A percentile compares a stretch with the other conserved stretches of the same genome.
These are phyloP conservation scores for Indicator indicator DNA, from an alignment of 2,113 vertebrate genomes.

Conservation along the genomic window DNA sequence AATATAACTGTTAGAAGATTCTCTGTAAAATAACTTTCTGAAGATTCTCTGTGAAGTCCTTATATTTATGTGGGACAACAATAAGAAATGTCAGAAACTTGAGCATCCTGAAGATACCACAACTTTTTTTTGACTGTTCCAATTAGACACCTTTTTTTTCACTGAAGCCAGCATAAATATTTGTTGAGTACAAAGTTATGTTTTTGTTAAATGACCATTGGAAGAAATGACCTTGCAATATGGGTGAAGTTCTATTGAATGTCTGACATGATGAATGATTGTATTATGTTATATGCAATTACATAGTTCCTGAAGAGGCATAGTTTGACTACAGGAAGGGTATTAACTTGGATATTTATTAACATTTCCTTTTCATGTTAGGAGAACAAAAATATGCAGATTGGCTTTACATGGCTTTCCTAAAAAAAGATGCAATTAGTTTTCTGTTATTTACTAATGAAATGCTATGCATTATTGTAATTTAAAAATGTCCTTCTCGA, in stretches of 20 bases:
- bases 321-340: neutral
- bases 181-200: neutral
- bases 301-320: slow-evolving; percentile 5
- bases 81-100: neutral
- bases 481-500: neutral
- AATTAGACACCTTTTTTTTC: neutral
- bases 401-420: neutral
- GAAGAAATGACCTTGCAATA: slow-evolving; percentile 24
- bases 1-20: neutral
- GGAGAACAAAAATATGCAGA: neutral
- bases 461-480: neutral
- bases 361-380: slow-evolving; percentile 13
- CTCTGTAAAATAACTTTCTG: neutral
- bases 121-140: neutral
- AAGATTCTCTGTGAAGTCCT: neutral
- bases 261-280: slow-evolving; percentile 18
- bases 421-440: neutral
- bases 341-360: slow-evolving; percentile 12
- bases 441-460: neutral
- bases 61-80: neutral
- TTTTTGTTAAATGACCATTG: neutral
- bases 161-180: neutral
- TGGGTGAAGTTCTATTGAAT: neutral
- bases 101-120: neutral
- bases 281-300: slow-evolving; percentile 18